Conservation (phyloP, 2,797 vertebrate genomes). For the Dicrostonyx torquatus region DNA sequence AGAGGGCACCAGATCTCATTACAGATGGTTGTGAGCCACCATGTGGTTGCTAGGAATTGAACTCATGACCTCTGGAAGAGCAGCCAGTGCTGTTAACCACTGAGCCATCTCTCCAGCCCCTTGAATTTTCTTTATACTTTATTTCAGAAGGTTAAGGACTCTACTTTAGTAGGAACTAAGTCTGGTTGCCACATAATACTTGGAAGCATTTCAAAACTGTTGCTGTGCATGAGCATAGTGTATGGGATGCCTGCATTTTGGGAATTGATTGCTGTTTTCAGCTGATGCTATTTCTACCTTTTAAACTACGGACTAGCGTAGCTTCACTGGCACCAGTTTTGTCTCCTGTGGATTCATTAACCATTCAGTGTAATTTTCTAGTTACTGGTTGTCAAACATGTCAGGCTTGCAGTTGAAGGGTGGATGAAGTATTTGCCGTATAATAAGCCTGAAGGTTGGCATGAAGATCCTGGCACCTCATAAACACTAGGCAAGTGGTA, state of each 20-base stretch:
- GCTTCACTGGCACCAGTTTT: not conserved
- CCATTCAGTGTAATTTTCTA: not conserved
- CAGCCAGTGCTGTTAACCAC: no score
- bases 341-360: constrained; percentile 5
- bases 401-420: not conserved
- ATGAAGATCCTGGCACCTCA: not conserved
- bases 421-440: no score
- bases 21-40: no score
- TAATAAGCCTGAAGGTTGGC: not conserved
- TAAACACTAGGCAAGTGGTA: not conserved
- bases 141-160: not conserved
- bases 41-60: no score
- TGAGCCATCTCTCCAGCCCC: no score
- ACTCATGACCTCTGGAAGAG: no score
- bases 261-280: not conserved
- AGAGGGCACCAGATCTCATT: no score
- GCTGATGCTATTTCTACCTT: constrained; percentile 1
- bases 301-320: constrained; percentile 14
- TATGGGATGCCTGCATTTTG: not conserved
- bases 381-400: not conserved
- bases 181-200: not conserved
- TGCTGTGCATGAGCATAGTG: not conserved
- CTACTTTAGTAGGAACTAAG: not conserved
- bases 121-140: no score
- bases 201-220: not conserved